Evolutionary conservation across 1,140 invertebrate genomes (phyloP), one percentile per base, ranked within the genome.

Genomic region (Trachymyrmex cornetzi): DNA sequence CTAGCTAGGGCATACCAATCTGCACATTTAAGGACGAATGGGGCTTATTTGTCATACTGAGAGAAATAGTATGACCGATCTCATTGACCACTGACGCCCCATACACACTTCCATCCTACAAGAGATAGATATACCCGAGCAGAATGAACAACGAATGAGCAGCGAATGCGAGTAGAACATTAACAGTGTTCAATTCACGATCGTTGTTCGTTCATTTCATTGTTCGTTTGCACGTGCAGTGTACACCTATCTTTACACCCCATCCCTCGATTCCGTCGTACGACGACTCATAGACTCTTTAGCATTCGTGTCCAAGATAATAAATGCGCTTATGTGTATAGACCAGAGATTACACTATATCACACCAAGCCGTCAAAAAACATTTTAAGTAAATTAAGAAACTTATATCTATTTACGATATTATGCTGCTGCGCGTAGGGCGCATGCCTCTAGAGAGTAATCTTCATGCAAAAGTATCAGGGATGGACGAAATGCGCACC

Each of bases 281-380:
- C 80, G 89, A 91, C 88, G 79, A 90, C 81, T 93, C 80, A 91
- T 92, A 93, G 91, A 92, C 90, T 93, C 87, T 92, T 93, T 94
- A 94, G 91, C 77, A 91, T 94, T 93, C 91, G 90, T 92, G 92
- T 92, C 93, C 91, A 91, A 91, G 91, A 93, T 94, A 94, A 94
- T 93, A 93, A 94, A 94, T 93, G 92, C 94, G 94, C 94, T 95
- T 94, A 93, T 88, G 87, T 95, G 93, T 94, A 94, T 94, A 94
- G 92, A 94, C 86, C 87, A 93, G 89, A 93, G 89, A 74, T 91
- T 93, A 89, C 86, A 90, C 50, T 92, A 91, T 93, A 92, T 92
- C 89, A 92, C 91, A 92, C 88, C 89, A 88, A 91, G 86, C 89
- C 89, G 91, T 91, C 90, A 86, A 88, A 85, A 91, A 90, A 90